Evolutionary conservation across 2,888 invertebrate species (phyloP), one percentile per base, ranked within the genome.

Genomic region (Iselma pallidipennis): DNA sequence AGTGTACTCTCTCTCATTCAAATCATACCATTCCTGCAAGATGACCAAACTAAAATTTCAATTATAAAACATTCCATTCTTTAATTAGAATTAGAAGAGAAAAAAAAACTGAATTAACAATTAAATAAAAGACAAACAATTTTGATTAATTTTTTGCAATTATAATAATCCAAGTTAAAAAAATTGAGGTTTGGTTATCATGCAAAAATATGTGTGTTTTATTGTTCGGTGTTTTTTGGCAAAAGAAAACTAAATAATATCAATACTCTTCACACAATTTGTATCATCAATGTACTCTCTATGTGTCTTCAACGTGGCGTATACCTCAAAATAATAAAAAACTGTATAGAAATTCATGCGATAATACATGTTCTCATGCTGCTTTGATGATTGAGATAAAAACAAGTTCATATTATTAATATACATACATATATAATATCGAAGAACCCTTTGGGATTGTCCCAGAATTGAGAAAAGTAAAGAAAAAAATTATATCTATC

Each of bases 261-360:
- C 65, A 69, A 57, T 73, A 67, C 58, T 61, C 42, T 42, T 51
- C 61, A 68, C 66, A 68, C 59, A n/a, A n/a, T n/a, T n/a, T 66
- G 67, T 72, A 75, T 75, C 71, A 74, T 77, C 73, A 74, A 76
- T 82, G 81, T 82, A 80, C 73, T 80, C 74, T 80, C 74, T 42
- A 78, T 81, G 81, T 82, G 80, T 82, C 81, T 81, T 81, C 77
- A 76, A 83, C 84, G 81, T 82, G 76, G 83, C 84, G 84, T 85
- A 86, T 85, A 86, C 81, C 81, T 80, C 80, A 80, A 12, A 7
- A n/a, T n/a, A 31, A 33, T 14, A 5, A 21, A 45, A 45, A 75
- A 70, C 70, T 80, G 78, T 81, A 80, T 77, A 79, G n/a, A 78
- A 80, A 72, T 69, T 77, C 73, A 74, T 73, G 55, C 70, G 65